Base-by-base conservation (phyloP, 2,888 invertebrate genomes). In the Aporophyla lueneburgensis region DNA sequence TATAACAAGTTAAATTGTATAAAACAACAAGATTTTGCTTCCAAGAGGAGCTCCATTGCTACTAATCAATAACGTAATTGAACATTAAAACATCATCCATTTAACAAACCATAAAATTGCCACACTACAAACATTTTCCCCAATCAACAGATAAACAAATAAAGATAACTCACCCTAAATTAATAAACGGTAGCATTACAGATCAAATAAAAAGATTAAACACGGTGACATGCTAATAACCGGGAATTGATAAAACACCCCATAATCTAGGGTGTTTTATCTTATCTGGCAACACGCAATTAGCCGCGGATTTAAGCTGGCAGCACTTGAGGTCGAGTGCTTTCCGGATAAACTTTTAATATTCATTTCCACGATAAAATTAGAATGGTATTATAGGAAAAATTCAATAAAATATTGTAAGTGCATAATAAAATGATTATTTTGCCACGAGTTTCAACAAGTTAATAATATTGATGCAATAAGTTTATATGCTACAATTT, bases 201-300 rank as follows among this genome's bases (percentile, higher is more conserved):
- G 84, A 88, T 86, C 89, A 82, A 84, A 86, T 86, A 69, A 69
- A 75, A 63, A 78, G 84, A 84, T 76, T 68, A 79, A 86, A 85
- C 87, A 84, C 85, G 88, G 86, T 80, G 76, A 88, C 88, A 84
- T 72, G 83, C 88, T 91, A 92, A 92, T 92, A 91, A 89, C 87
- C 76, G 81, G 78, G 84, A 84, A 85, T 85, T 88, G 90, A 87
- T 89, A 84, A 89, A 88, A 87, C 76, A 86, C 87, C 89, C 86
- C 88, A 82, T 88, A 88, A 88, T 85, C 86, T 86, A 82, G 89
- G 89, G 90, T 80, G 85, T 59, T 78, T 91, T 93, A 96, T 95
- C 95, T 96, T 86, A 96, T 96, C 95, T 93, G 93, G 93, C 91
- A 94, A 93, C 95, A 94, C 87, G 93, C 91, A 93, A 94, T 94